Percentiles rank a stretch among this genome's conserved stretches.
phyloP scores from a whole-genome alignment of 2,113 vertebrate species.

The Anarrhichthys ocellatus region DNA sequence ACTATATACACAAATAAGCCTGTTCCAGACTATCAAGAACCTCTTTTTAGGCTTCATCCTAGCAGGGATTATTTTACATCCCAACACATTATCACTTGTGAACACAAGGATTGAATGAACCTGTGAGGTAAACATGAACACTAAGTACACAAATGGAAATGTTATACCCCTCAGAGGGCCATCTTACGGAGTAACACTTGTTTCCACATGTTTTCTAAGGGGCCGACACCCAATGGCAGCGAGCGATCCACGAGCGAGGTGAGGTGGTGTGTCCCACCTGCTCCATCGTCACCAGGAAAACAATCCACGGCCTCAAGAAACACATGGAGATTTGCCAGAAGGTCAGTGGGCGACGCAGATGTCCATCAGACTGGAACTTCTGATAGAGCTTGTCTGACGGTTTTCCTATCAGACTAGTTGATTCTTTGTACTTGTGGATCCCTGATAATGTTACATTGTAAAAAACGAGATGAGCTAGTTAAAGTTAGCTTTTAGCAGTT shows the following conservation, averaged over 20 bases:
- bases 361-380: neutral
- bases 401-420: neutral
- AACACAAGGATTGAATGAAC: neutral
- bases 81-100: neutral
- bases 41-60: neutral
- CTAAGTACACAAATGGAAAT: conserved; percentile 10
- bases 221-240: conserved; percentile 90
- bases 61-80: neutral
- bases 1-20: neutral
- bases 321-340: conserved; percentile 99
- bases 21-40: neutral
- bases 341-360: conserved; percentile 78
- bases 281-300: conserved; percentile 92
- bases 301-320: conserved; percentile 93
- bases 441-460: too few relatives aligned
- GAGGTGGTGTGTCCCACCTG: conserved; percentile 94
- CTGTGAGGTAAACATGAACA: neutral
- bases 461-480: too few relatives aligned
- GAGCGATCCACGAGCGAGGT: conserved; percentile 90
- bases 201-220: conserved; percentile 54
- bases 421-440: neutral
- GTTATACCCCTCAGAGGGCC: neutral
- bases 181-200: conserved; percentile 2
- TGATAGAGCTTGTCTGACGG: neutral
- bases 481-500: too few relatives aligned